These are phyloP conservation scores for Ricordea florida DNA, from an alignment of 92 coral and sea anemone species.

Conservation along the genomic window DNA sequence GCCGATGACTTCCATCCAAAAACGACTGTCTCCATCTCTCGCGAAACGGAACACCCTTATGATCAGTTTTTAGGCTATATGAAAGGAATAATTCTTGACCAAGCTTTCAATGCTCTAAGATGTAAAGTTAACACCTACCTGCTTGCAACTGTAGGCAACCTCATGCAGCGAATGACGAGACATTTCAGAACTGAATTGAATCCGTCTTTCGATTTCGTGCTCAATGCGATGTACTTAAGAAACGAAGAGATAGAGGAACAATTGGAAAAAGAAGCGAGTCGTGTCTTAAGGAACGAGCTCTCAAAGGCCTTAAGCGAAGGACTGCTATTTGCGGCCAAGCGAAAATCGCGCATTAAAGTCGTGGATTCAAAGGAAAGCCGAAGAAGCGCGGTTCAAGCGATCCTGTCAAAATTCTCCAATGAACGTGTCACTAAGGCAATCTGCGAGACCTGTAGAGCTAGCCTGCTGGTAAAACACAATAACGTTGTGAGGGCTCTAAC, in stretches of 20 bases:
- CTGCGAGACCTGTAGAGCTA: slow-evolving; percentile 17
- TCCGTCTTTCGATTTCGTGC: too few relatives aligned
- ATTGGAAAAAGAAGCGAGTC: slow-evolving; percentile 6
- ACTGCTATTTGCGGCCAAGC: slow-evolving; percentile 6
- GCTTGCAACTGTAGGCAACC: too few relatives aligned
- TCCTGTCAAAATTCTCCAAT: slow-evolving; percentile 37
- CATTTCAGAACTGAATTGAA: too few relatives aligned
- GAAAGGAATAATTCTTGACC: slow-evolving; percentile 41
- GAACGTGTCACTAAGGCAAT: slow-evolving; percentile 14
- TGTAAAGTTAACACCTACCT: not conserved
- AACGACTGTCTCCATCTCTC: not conserved
- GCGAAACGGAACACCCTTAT: slow-evolving; percentile 14
- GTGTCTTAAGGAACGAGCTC: slow-evolving; percentile 33
- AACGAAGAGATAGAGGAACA: slow-evolving; percentile 22
- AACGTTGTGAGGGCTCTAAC: slow-evolving; percentile 15
- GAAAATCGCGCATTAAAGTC: not conserved
- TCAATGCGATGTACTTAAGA: too few relatives aligned
- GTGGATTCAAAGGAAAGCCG: slow-evolving; percentile 19
- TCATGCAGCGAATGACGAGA: too few relatives aligned
- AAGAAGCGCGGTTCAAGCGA: slow-evolving; percentile 44
- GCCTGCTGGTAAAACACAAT: slow-evolving; percentile 6
- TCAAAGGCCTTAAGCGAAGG: slow-evolving; percentile 31
- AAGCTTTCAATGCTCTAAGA: slow-evolving; percentile 45
- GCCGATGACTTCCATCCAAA: slow-evolving; percentile 21
- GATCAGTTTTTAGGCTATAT: slow-evolving; percentile 24